Evolutionary conservation across 1,140 invertebrate species (phyloP).

Genomic region (Ceratosolen fusciceps): DNA sequence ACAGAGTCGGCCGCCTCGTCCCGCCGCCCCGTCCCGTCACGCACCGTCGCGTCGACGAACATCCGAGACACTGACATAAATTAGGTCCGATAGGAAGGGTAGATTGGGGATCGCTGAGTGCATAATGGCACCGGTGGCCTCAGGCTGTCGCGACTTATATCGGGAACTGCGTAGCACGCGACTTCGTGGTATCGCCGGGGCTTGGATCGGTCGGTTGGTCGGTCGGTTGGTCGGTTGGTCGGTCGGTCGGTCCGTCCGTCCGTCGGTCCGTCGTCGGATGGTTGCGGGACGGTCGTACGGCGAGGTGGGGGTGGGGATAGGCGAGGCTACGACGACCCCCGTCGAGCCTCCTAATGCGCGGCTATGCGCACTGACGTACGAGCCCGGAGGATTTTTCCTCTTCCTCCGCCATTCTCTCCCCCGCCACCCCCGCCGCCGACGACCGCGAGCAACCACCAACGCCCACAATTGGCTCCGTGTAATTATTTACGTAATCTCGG

Average conservation of each 20-base stretch:
- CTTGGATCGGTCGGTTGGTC: background rate
- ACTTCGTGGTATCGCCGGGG: conserved; percentile 30
- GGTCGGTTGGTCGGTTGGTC: too few relatives aligned
- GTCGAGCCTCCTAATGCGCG: background rate
- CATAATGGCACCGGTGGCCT: conserved; percentile 60
- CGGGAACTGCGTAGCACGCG: conserved; percentile 39
- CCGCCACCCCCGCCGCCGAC: too few relatives aligned
- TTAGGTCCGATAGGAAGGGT: conserved; percentile 71
- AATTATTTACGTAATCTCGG: background rate
- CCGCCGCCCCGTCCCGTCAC: too few relatives aligned
- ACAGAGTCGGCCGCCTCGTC: too few relatives aligned
- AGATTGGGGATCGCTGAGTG: conserved; percentile 70
- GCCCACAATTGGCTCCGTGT: too few relatives aligned
- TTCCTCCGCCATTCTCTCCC: too few relatives aligned
- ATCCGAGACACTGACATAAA: conserved; percentile 64
- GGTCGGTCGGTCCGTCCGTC: too few relatives aligned
- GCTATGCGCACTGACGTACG: conserved; percentile 12
- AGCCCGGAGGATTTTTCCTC: background rate
- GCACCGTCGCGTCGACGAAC: conserved; percentile 46
- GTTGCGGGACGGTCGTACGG: too few relatives aligned
- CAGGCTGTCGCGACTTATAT: conserved; percentile 30
- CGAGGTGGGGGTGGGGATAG: too few relatives aligned
- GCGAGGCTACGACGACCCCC: too few relatives aligned
- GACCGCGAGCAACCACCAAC: too few relatives aligned
- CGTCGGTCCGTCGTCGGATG: too few relatives aligned